Evolutionary conservation across 2,888 invertebrate species (phyloP).

Genomic region (Acrobasis consociella): DNA sequence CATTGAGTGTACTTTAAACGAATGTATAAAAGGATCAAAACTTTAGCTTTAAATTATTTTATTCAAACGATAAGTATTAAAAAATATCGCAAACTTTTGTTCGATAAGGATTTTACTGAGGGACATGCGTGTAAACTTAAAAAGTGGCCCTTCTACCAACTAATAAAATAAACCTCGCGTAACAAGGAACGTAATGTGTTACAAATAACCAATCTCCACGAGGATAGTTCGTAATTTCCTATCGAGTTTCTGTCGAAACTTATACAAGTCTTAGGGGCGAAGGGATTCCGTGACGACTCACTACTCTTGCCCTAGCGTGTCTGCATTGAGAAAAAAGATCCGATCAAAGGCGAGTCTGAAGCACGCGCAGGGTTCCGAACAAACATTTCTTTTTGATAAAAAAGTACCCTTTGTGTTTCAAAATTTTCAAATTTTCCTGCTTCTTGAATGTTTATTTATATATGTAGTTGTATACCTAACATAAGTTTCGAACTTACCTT

Average conservation of each 20-base stretch:
- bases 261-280: slow-evolving; percentile 49
- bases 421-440: too few relatives aligned
- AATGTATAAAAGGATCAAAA: too few relatives aligned
- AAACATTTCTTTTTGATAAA: too few relatives aligned
- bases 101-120: too few relatives aligned
- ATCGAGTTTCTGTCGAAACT: slow-evolving; percentile 38
- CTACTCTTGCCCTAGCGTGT: slow-evolving; percentile 39
- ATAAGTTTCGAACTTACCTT: too few relatives aligned
- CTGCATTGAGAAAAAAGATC: slow-evolving; percentile 40
- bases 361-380: background rate
- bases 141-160: background rate
- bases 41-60: too few relatives aligned
- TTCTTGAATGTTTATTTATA: too few relatives aligned
- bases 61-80: too few relatives aligned
- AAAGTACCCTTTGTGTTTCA: too few relatives aligned
- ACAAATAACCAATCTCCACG: slow-evolving; percentile 17
- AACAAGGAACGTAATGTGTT: slow-evolving; percentile 18
- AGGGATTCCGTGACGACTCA: slow-evolving; percentile 47
- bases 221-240: slow-evolving; percentile 20
- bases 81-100: too few relatives aligned
- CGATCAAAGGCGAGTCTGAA: background rate
- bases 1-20: too few relatives aligned
- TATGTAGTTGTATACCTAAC: too few relatives aligned
- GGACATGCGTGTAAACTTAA: background rate
- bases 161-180: slow-evolving; percentile 4